Conservation (phyloP, 2,797 vertebrate species). For the Labroides dimidiatus region DNA sequence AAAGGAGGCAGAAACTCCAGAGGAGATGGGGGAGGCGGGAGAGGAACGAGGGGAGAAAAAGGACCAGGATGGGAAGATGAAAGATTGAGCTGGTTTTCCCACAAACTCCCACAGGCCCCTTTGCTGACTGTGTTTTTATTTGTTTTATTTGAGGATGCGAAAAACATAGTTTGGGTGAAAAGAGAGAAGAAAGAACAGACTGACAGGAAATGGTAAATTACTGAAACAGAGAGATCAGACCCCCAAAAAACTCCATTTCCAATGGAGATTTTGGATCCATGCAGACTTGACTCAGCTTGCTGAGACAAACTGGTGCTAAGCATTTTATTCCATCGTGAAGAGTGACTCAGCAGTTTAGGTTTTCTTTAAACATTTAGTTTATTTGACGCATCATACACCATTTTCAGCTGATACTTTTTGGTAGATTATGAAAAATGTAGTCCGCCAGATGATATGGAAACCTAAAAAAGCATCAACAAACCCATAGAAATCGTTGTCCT, state of each 20-base stretch:
- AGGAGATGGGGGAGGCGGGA: conserved; percentile 32
- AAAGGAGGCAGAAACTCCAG: conserved; percentile 37
- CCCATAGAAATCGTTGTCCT: no score
- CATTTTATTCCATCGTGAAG: no score
- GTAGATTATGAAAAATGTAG: neutral
- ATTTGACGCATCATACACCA: neutral
- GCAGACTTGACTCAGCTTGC: neutral
- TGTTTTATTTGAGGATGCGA: conserved; percentile 72
- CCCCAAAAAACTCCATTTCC: neutral
- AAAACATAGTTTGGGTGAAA: conserved; percentile 64
- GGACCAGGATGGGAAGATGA: conserved; percentile 74
- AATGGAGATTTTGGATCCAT: neutral
- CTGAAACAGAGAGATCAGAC: conserved; percentile 18
- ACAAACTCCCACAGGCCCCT: conserved; percentile 76
- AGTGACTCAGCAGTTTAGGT: neutral
- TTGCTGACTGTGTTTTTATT: conserved; percentile 83
- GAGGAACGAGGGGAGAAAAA: conserved; percentile 31
- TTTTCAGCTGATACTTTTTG: neutral
- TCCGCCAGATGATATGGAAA: neutral
- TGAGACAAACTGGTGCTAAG: neutral
- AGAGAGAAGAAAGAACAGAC: conserved; percentile 14
- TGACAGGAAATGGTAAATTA: conserved; percentile 24
- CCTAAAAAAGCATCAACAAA: neutral
- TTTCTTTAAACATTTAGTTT: neutral
- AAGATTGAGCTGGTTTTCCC: conserved; percentile 81